Evolutionary conservation across 2,888 invertebrate genomes (phyloP).

Genomic region (Phengaris alcon): DNA sequence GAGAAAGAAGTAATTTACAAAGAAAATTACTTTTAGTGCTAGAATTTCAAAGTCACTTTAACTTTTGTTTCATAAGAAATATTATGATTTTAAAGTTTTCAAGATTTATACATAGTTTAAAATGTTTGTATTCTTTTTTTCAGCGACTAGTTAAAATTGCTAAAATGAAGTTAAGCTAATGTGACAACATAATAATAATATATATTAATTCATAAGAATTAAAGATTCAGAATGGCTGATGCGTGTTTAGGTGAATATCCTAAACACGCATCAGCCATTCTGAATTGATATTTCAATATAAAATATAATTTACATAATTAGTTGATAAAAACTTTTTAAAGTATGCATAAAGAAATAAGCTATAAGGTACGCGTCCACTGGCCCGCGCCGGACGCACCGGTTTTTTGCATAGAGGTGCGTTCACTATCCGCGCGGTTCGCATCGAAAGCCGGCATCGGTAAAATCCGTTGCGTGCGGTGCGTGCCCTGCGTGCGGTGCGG

Average conservation of each 20-base stretch:
- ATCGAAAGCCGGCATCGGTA: too few relatives aligned
- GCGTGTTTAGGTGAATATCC: not conserved
- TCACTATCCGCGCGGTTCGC: too few relatives aligned
- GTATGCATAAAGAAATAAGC: too few relatives aligned
- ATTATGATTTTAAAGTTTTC: not conserved
- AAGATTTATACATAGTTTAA: not conserved
- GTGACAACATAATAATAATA: too few relatives aligned
- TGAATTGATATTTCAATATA: not conserved
- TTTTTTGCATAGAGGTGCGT: too few relatives aligned
- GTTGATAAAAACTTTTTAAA: not conserved
- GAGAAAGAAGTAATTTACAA: not conserved
- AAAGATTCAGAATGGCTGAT: not conserved
- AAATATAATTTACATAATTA: not conserved
- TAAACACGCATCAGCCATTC: too few relatives aligned
- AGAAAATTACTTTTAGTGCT: not conserved
- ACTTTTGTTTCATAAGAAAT: not conserved
- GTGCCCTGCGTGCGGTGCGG: too few relatives aligned
- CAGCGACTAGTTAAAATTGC: not conserved
- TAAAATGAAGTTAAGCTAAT: not conserved
- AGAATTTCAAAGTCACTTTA: not conserved
- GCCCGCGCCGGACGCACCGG: too few relatives aligned
- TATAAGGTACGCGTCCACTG: too few relatives aligned
- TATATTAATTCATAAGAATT: too few relatives aligned
- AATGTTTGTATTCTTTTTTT: not conserved
- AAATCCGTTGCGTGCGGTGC: too few relatives aligned